Conservation (phyloP, 1,140 invertebrate species). For the Oedothorax gibbosus region DNA sequence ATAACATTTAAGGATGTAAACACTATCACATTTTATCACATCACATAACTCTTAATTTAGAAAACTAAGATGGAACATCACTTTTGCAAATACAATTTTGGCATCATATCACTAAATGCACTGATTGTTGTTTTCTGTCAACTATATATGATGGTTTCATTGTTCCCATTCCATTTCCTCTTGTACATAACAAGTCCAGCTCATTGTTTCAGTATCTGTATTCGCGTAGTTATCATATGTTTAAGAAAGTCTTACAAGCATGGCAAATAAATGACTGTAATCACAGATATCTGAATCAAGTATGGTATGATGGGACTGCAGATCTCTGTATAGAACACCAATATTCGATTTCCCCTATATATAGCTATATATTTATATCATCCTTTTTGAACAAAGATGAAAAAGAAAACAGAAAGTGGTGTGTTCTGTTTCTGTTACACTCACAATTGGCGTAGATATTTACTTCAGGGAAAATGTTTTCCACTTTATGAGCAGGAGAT, state of each 20-base stretch:
- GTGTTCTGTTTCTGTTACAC: constrained; percentile 52
- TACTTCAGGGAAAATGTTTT: constrained; percentile 55
- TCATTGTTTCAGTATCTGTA: constrained; percentile 46
- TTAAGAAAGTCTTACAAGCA: constrained; percentile 48
- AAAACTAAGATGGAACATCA: constrained; percentile 61
- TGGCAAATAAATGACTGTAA: constrained; percentile 57
- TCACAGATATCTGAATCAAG: constrained; percentile 60
- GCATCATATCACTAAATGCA: constrained; percentile 61
- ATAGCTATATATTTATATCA: constrained; percentile 61
- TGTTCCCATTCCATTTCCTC: constrained; percentile 58
- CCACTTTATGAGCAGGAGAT: constrained; percentile 59
- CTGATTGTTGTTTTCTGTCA: constrained; percentile 61
- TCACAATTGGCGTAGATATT: constrained; percentile 46
- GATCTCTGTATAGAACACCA: constrained; percentile 60
- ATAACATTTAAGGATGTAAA: constrained; percentile 61
- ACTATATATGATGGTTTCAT: constrained; percentile 53
- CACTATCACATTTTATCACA: constrained; percentile 61
- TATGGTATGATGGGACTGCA: constrained; percentile 58
- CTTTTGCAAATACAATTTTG: constrained; percentile 60
- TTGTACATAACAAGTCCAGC: constrained; percentile 57
- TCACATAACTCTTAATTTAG: constrained; percentile 61
- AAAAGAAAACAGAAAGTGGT: constrained; percentile 52
- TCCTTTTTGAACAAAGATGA: constrained; percentile 59
- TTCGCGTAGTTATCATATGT: constrained; percentile 44
- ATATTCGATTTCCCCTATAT: constrained; percentile 58